Conservation (phyloP, 53 echinoderm and acorn worm genomes). For the Glandiceps talaboti region DNA sequence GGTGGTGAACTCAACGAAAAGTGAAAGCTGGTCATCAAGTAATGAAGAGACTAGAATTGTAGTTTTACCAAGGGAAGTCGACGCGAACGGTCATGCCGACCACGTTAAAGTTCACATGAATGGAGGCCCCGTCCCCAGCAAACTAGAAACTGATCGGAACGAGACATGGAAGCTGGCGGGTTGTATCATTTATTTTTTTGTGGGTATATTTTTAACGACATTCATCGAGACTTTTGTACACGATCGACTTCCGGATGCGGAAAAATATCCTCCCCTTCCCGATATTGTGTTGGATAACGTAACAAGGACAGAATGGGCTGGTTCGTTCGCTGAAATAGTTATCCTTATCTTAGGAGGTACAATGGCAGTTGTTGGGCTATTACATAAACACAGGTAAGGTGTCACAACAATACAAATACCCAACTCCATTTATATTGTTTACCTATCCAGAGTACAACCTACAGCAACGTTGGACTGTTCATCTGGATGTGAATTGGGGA, state of each 20-base stretch:
- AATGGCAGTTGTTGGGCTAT: not conserved
- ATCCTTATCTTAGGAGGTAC: not conserved
- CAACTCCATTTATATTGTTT: too few relatives aligned
- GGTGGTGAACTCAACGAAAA: too few relatives aligned
- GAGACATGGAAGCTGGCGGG: not conserved
- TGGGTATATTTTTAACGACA: not conserved
- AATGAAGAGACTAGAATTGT: too few relatives aligned
- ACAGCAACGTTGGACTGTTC: too few relatives aligned
- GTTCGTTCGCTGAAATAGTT: not conserved
- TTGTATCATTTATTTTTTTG: not conserved
- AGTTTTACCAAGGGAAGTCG: too few relatives aligned
- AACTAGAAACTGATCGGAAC: not conserved
- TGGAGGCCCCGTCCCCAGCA: not conserved
- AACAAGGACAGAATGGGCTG: not conserved
- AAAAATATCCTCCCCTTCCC: not conserved
- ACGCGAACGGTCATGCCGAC: too few relatives aligned
- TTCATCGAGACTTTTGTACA: not conserved
- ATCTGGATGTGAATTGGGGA: too few relatives aligned
- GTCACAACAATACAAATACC: too few relatives aligned
- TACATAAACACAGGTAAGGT: not conserved
- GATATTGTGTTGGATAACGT: not conserved
- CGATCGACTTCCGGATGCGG: not conserved
- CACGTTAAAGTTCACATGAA: constrained; percentile 24
- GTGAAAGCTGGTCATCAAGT: too few relatives aligned
- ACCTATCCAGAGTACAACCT: too few relatives aligned